Percentiles rank a stretch among this genome's conserved stretches.
Conservation (phyloP, 2,797 vertebrate species). For the Hippoglossus hippoglossus region DNA sequence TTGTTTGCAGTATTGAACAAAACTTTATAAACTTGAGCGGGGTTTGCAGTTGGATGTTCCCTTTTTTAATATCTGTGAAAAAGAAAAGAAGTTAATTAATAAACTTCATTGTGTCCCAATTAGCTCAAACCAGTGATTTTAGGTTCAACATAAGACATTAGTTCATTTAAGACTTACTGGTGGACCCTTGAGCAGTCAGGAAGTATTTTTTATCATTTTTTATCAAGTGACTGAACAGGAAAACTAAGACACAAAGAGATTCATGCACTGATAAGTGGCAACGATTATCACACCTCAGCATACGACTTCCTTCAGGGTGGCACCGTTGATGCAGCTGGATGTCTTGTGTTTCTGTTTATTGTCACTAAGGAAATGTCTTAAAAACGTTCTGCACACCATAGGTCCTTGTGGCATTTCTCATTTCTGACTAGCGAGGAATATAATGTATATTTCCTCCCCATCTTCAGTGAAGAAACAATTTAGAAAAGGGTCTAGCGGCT, state of each 20-base stretch:
- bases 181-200: background rate
- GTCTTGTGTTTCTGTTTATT: conserved; percentile 9
- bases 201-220: background rate
- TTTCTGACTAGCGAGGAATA: no score
- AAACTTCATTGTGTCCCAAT: background rate
- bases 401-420: no score
- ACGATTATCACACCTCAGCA: no score
- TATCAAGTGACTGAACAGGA: no score
- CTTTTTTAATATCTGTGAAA: background rate
- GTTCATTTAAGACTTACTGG: background rate
- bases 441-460: no score
- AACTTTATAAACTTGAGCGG: background rate
- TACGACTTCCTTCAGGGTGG: no score
- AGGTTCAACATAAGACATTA: no score
- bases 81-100: no score
- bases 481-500: no score
- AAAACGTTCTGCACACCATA: no score
- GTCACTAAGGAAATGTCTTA: background rate
- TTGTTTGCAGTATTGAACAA: background rate
- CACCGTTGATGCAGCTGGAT: no score
- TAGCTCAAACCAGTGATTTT: background rate
- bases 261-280: background rate
- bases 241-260: background rate
- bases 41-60: background rate
- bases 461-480: no score